These are phyloP conservation scores for Semicossyphus pulcher DNA, from an alignment of 2,113 vertebrate species.

Conservation along the genomic window DNA sequence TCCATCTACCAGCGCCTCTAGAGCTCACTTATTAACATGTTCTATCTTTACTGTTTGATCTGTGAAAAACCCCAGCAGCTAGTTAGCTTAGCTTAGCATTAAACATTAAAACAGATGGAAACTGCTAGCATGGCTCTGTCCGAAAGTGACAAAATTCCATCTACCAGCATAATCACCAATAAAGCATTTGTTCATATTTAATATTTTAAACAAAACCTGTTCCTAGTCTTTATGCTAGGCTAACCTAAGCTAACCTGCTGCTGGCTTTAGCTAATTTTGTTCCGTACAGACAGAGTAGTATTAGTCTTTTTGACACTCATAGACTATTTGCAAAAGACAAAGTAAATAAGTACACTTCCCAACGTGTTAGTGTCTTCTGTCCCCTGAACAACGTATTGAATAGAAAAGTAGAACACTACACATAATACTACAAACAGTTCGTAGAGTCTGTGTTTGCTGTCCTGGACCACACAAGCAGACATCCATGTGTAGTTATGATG, in stretches of 20 bases:
- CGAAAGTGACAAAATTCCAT: too few relatives aligned
- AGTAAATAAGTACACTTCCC: background rate
- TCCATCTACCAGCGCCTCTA: too few relatives aligned
- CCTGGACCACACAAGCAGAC: background rate
- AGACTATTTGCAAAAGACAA: background rate
- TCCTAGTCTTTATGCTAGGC: background rate
- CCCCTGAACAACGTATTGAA: background rate
- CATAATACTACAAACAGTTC: background rate
- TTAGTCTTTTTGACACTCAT: background rate
- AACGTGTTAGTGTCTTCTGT: background rate
- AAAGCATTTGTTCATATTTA: too few relatives aligned
- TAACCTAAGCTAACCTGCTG: background rate
- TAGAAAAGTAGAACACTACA: background rate
- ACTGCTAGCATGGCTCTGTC: too few relatives aligned
- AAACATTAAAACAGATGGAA: too few relatives aligned
- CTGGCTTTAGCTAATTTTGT: background rate
- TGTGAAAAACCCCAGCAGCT: too few relatives aligned
- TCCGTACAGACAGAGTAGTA: background rate
- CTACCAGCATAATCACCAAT: too few relatives aligned
- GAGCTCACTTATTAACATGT: too few relatives aligned
- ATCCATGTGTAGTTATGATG: background rate
- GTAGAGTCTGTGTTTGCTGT: background rate
- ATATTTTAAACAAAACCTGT: too few relatives aligned
- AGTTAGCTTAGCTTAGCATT: too few relatives aligned
- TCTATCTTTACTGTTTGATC: too few relatives aligned